These are phyloP conservation scores for Microplitis mediator DNA, from an alignment of 1,140 invertebrate species.

Conservation along the genomic window DNA sequence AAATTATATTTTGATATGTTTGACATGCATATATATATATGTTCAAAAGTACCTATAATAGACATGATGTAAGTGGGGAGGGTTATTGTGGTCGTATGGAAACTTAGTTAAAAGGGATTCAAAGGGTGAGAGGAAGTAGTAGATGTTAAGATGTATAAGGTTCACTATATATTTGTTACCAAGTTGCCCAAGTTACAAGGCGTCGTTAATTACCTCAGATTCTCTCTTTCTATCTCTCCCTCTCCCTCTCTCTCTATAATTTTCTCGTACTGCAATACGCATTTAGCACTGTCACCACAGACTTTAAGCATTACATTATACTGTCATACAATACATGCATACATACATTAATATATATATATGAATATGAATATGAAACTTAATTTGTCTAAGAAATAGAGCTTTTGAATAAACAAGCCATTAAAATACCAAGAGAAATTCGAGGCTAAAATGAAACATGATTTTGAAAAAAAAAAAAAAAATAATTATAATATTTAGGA, in stretches of 20 bases:
- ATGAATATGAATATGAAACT: too few relatives aligned
- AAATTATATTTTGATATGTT: too few relatives aligned
- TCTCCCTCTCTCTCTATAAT: background rate
- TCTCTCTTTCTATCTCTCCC: background rate
- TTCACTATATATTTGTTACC: constrained; percentile 26
- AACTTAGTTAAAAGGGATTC: too few relatives aligned
- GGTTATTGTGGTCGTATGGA: too few relatives aligned
- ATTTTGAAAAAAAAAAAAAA: too few relatives aligned
- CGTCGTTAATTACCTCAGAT: constrained; percentile 15
- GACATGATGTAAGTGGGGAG: too few relatives aligned
- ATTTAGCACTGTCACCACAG: background rate
- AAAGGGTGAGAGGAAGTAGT: background rate
- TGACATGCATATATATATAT: too few relatives aligned
- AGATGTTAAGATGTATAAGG: constrained; percentile 1
- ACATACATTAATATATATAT: too few relatives aligned
- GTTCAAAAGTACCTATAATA: too few relatives aligned
- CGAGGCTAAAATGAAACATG: too few relatives aligned
- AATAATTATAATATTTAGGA: too few relatives aligned
- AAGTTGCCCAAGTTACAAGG: constrained; percentile 32
- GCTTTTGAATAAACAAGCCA: background rate
- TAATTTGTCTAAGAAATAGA: too few relatives aligned
- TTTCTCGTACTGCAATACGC: constrained; percentile 1
- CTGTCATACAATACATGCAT: background rate
- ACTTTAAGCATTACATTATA: constrained; percentile 4
- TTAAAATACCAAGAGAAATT: background rate